phyloP scores from a whole-genome alignment of 30 jellyfish, hydroid and myxozoan genomes.

The Nemopilema nomurai region DNA sequence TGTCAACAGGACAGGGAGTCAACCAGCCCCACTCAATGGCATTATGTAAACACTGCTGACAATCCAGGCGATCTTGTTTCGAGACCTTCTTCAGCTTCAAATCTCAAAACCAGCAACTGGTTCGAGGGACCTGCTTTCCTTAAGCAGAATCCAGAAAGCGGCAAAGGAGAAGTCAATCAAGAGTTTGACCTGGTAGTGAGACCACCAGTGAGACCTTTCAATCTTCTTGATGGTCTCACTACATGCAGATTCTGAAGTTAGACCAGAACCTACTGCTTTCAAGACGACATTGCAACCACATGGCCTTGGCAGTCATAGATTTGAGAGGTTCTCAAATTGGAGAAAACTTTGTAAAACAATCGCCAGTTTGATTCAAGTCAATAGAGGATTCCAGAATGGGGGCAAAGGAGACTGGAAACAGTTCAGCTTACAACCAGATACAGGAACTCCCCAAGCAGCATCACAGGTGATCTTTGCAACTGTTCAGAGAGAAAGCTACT shows the following conservation, averaged over 20 bases:
- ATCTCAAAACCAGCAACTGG: conserved; percentile 34
- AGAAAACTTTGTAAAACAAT: conserved; percentile 4
- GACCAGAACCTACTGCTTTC: conserved; percentile 21
- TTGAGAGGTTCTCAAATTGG: conserved; percentile 35
- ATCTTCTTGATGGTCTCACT: conserved; percentile 19
- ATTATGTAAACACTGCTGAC: conserved; percentile 30
- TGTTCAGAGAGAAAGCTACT: conserved; percentile 31
- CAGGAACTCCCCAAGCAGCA: conserved; percentile 19
- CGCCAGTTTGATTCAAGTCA: conserved; percentile 33
- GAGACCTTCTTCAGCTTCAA: conserved; percentile 37
- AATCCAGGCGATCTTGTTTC: conserved; percentile 61
- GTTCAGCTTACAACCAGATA: conserved; percentile 11
- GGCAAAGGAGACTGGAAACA: conserved; percentile 37
- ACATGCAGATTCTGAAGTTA: conserved; percentile 11
- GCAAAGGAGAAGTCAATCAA: background rate
- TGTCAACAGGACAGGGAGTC: conserved; percentile 36
- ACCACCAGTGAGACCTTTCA: background rate
- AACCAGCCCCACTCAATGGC: conserved; percentile 48
- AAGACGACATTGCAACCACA: conserved; percentile 15
- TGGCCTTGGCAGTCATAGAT: conserved; percentile 33
- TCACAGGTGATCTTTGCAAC: conserved; percentile 14
- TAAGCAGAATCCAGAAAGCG: conserved; percentile 13
- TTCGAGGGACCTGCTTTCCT: conserved; percentile 51
- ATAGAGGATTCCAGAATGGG: conserved; percentile 47
- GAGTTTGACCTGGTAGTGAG: too few relatives aligned